Conservation (phyloP, 2,888 invertebrate species). For the Ophion obscuratus region DNA sequence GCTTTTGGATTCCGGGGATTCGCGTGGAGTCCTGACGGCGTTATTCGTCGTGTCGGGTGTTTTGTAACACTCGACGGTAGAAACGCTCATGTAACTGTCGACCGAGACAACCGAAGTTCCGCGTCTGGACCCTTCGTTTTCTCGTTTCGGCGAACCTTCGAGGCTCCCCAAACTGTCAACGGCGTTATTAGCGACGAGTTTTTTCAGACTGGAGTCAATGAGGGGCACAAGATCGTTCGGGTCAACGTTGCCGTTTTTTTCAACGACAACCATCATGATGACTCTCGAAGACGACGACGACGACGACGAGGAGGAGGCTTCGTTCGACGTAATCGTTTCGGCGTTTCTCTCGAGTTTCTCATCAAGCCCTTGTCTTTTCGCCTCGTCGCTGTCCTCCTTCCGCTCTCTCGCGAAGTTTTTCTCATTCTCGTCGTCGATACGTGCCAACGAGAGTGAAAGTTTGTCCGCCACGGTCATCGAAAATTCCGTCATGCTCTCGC, state of each 20-base stretch:
- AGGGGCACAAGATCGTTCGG: conserved; percentile 73
- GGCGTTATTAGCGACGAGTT: conserved; percentile 64
- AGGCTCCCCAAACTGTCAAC: background rate
- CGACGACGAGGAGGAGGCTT: conserved; percentile 25
- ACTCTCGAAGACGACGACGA: conserved; percentile 72
- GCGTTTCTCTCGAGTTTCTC: conserved; percentile 6
- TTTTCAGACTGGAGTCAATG: conserved; percentile 77
- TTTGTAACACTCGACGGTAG: conserved; percentile 66
- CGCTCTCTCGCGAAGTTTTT: conserved; percentile 68
- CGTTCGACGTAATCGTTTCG: background rate
- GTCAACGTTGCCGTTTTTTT: conserved; percentile 70
- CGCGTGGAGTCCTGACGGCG: conserved; percentile 7
- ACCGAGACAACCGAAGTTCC: conserved; percentile 69
- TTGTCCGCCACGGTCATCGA: conserved; percentile 46
- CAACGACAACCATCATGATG: conserved; percentile 80
- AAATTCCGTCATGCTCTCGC: conserved; percentile 67
- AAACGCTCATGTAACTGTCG: conserved; percentile 73
- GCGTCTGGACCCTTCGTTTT: background rate
- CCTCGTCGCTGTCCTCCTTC: conserved; percentile 1
- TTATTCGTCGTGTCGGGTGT: conserved; percentile 39
- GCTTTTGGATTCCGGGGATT: background rate
- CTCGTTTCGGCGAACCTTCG: background rate
- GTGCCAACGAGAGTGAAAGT: conserved; percentile 46
- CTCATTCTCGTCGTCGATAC: conserved; percentile 62
- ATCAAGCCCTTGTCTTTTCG: background rate